Conservation (phyloP, 2,888 invertebrate species). For the Salpingus planirostris region DNA sequence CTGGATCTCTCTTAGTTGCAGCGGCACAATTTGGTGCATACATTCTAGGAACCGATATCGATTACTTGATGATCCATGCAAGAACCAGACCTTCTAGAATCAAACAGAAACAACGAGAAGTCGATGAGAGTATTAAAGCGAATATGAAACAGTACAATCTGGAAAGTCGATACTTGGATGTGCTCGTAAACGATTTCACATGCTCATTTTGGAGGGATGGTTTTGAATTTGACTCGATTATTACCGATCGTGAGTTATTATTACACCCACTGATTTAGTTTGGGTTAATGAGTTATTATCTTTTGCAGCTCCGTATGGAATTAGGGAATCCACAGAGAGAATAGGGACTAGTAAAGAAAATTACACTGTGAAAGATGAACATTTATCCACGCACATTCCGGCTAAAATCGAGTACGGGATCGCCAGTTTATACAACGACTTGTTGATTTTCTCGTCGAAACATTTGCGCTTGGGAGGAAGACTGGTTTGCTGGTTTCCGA, state of each 20-base stretch:
- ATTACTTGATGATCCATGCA: slow-evolving; percentile 88
- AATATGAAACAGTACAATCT: slow-evolving; percentile 87
- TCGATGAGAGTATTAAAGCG: slow-evolving; percentile 78
- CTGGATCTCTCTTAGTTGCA: slow-evolving; percentile 75
- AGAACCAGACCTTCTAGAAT: slow-evolving; percentile 72
- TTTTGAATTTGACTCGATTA: slow-evolving; percentile 77
- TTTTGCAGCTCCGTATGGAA: slow-evolving; percentile 87
- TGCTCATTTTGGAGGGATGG: slow-evolving; percentile 65
- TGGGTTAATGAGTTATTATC: neutral
- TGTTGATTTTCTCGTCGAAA: slow-evolving; percentile 72
- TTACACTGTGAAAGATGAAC: slow-evolving; percentile 56
- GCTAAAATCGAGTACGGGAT: slow-evolving; percentile 80
- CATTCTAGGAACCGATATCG: slow-evolving; percentile 87
- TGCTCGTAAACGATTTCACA: slow-evolving; percentile 87
- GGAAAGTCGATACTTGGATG: slow-evolving; percentile 69
- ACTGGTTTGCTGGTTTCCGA: slow-evolving; percentile 93
- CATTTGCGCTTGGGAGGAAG: slow-evolving; percentile 69
- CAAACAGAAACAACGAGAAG: slow-evolving; percentile 61
- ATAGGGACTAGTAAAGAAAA: slow-evolving; percentile 59
- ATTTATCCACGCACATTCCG: slow-evolving; percentile 64
- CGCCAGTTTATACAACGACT: slow-evolving; percentile 72
- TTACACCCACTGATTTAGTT: no score
- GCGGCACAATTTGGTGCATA: slow-evolving; percentile 84
- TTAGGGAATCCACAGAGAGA: slow-evolving; percentile 85
- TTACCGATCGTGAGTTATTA: slow-evolving; percentile 86